These are phyloP conservation scores for Polia nebulosa DNA, from an alignment of 2,888 invertebrate species.

Conservation along the genomic window DNA sequence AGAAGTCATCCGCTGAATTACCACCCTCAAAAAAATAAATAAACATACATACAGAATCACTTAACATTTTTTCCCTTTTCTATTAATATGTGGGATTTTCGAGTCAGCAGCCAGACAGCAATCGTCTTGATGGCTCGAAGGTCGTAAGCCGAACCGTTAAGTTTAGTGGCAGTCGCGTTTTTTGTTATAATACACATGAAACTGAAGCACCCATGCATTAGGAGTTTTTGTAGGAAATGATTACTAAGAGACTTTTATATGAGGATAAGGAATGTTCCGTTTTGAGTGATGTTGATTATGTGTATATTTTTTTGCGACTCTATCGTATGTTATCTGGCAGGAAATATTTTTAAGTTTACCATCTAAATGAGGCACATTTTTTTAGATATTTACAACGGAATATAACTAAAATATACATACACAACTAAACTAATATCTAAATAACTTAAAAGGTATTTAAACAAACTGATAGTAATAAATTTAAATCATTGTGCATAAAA, in stretches of 20 bases:
- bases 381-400: no score
- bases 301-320: neutral
- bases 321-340: no score
- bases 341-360: no score
- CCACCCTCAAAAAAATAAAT: no score
- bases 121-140: slow-evolving; percentile 50
- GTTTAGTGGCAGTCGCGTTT: slow-evolving; percentile 53
- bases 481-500: no score
- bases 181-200: slow-evolving; percentile 60
- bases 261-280: slow-evolving; percentile 24
- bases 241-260: slow-evolving; percentile 33
- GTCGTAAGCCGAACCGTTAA: slow-evolving; percentile 57
- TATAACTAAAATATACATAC: no score
- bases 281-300: slow-evolving; percentile 23
- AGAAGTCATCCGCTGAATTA: no score
- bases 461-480: no score
- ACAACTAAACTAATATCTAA: no score
- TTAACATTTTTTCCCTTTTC: neutral
- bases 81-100: slow-evolving; percentile 20
- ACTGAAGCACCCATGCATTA: slow-evolving; percentile 53
- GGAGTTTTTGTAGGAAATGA: slow-evolving; percentile 51
- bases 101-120: slow-evolving; percentile 58
- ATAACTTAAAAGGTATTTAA: no score
- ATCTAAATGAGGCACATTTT: no score
- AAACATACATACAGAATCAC: neutral